These are phyloP conservation scores for Phyllostomus discolor DNA, from an alignment of 2,113 vertebrate species.

Conservation along the genomic window DNA sequence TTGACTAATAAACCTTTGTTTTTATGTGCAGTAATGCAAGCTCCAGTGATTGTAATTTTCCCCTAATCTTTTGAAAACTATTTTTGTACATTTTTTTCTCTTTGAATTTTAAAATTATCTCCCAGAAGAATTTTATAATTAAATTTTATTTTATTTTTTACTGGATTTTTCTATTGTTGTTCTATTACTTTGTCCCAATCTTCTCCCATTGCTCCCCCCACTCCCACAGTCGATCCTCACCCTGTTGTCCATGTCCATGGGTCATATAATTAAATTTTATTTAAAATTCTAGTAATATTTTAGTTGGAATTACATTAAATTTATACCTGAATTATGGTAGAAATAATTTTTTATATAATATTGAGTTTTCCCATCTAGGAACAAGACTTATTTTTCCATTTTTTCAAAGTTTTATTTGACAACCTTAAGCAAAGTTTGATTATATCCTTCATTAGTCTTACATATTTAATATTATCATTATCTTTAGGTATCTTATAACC, in stretches of 20 bases:
- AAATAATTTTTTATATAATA: neutral
- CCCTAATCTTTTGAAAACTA: neutral
- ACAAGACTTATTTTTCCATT: neutral
- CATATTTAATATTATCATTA: neutral
- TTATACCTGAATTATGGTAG: neutral
- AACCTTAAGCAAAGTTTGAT: neutral
- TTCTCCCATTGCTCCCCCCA: too few species aligned
- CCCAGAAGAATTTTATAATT: neutral
- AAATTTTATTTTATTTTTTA: neutral
- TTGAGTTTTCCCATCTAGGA: neutral
- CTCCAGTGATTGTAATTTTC: neutral
- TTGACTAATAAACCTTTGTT: neutral
- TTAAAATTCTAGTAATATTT: neutral
- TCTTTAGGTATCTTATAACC: neutral
- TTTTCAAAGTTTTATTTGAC: neutral
- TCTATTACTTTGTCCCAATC: too few species aligned
- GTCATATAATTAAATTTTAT: neutral
- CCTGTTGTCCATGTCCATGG: too few species aligned
- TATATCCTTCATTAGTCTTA: neutral
- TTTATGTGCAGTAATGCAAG: neutral
- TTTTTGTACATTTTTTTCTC: neutral
- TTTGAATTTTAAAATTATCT: conserved; percentile 2
- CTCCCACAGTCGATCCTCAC: too few species aligned
- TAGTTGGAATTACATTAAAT: neutral
- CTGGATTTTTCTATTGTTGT: too few species aligned